phyloP scores from a whole-genome alignment of 1,140 invertebrate genomes.

The Procambarus clarkii region DNA sequence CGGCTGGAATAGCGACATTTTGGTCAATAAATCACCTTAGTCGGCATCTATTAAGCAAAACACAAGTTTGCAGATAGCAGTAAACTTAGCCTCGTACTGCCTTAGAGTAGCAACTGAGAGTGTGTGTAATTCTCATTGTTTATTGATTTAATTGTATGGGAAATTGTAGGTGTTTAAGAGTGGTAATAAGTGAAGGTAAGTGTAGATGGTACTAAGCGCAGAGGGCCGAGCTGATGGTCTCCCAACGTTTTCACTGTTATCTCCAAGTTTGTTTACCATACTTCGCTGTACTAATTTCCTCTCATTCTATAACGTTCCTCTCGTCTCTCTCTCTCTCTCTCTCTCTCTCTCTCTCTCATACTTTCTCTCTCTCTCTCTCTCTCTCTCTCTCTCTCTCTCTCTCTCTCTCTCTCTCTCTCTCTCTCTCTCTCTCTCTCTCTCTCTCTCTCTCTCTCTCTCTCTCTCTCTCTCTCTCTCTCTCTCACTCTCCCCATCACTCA shows the following conservation, averaged over 20 bases:
- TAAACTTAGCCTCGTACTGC: too few relatives aligned
- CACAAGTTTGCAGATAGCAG: too few relatives aligned
- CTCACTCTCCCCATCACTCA: background rate
- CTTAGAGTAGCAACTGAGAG: too few relatives aligned
- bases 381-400: background rate
- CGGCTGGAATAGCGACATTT: background rate
- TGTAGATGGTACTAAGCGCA: too few relatives aligned
- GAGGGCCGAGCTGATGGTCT: too few relatives aligned
- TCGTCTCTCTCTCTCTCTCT: background rate
- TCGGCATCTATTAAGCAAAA: too few relatives aligned
- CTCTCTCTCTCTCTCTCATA: background rate
- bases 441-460: background rate
- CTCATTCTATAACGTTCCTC: background rate
- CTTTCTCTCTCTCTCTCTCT: constrained; percentile 13
- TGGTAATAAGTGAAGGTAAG: too few relatives aligned
- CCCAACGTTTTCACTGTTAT: background rate
- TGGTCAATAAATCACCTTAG: too few relatives aligned
- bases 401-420: background rate
- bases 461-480: background rate
- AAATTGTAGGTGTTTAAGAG: too few relatives aligned
- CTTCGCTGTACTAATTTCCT: background rate
- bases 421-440: background rate
- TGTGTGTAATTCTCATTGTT: too few relatives aligned
- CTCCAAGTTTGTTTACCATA: background rate
- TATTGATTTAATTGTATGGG: too few relatives aligned